Conservation (phyloP, 92 coral and sea anemone species). For the Pocillopora grandis region DNA sequence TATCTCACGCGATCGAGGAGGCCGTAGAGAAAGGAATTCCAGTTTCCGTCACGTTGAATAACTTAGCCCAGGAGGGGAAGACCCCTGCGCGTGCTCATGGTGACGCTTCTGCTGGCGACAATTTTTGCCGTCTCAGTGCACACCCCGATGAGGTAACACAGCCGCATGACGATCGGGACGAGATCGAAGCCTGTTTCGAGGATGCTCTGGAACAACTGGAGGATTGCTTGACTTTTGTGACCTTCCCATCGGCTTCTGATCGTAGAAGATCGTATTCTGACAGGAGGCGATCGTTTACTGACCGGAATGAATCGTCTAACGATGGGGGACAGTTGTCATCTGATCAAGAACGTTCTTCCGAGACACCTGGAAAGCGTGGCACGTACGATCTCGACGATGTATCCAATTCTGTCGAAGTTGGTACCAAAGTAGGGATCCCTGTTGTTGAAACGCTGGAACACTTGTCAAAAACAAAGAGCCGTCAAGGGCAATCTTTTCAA, state of each 20-base stretch:
- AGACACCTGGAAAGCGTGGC: slow-evolving; percentile 49
- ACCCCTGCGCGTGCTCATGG: slow-evolving; percentile 2
- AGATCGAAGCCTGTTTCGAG: slow-evolving; percentile 36
- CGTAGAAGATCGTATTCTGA: slow-evolving; percentile 6
- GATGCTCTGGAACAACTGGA: slow-evolving; percentile 41
- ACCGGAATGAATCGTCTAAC: background rate
- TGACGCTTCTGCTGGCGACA: background rate
- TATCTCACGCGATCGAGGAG: slow-evolving; percentile 69
- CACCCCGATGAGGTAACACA: background rate
- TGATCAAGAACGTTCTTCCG: slow-evolving; percentile 4
- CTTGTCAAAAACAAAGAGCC: slow-evolving; percentile 38
- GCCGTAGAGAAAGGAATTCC: slow-evolving; percentile 52
- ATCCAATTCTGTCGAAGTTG: slow-evolving; percentile 56
- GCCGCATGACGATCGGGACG: slow-evolving; percentile 20
- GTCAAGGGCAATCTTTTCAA: slow-evolving; percentile 12
- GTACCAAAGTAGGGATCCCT: slow-evolving; percentile 54
- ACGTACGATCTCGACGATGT: slow-evolving; percentile 83
- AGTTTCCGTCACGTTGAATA: slow-evolving; percentile 26
- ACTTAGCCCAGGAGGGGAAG: slow-evolving; percentile 16
- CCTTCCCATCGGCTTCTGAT: slow-evolving; percentile 15
- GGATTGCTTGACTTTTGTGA: slow-evolving; percentile 16
- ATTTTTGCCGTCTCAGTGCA: background rate
- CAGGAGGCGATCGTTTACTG: background rate
- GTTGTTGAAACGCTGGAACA: slow-evolving; percentile 62
- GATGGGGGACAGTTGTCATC: background rate